Evolutionary conservation across 2,113 vertebrate species (phyloP), one percentile per base, ranked within the genome.

Genomic region (Ciconia stormi): DNA sequence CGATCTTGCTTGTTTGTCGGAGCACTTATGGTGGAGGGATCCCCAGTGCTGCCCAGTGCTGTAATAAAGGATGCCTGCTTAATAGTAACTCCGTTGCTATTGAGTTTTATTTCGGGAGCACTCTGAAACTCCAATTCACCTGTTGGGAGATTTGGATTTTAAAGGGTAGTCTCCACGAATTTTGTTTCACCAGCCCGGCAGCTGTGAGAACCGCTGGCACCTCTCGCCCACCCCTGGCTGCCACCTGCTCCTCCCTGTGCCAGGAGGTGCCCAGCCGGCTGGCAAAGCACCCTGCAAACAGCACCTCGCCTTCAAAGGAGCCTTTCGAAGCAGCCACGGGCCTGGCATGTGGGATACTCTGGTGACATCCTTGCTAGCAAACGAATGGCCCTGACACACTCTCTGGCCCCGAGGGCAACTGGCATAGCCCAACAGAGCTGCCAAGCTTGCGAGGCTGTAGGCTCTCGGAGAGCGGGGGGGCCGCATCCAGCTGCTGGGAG

Each of bases 181-280:
- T n/a, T n/a, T n/a, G n/a, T n/a, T n/a, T n/a, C n/a, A n/a, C n/a
- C n/a, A 61, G 40, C 38, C 67, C 9, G 0, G 9, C 26, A 53
- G 47, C 72, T 53, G 30, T 53, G 67, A 53, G 76, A 93, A 44
- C 30, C 0, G 0, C 53, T 0, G 0, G 47, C 44, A 19, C 29
- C n/a, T 47, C 84, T 65, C 4, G 1, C 52, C n/a, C 32, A 32
- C 12, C 29, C 67, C 50, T 3, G 7, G 1, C 53, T 23, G 19
- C 38, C 29, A 5, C 34, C 9, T 0, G 3, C 53, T 49, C 42
- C 19, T 7, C 13, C 26, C 58, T 0, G 0, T 6, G 46, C 20
- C 6, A 2, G 9, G 27, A 23, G 13, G 29, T 34, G 44, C 47
- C n/a, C 59, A 19, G 34, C 16, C 2, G 2, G 56, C 52, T 6